Evolutionary conservation across 37 sponge, comb jelly and placozoan species (phyloP).

Genomic region (Ephydatia muelleri): DNA sequence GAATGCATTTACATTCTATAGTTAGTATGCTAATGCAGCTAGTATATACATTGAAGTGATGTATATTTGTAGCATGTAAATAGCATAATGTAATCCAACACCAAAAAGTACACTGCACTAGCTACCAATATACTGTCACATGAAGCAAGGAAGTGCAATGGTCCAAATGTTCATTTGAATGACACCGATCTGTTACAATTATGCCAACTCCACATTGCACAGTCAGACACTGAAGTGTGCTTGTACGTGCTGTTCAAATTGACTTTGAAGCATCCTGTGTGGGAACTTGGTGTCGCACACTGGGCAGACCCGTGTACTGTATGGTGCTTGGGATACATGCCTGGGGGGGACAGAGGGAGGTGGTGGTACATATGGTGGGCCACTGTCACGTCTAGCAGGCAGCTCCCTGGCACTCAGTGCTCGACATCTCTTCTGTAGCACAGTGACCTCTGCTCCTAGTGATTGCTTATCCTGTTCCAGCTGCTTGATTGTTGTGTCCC

Average conservation of each 20-base stretch:
- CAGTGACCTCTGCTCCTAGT: not conserved
- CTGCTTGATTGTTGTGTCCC: not conserved
- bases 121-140: too few relatives aligned
- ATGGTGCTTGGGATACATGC: too few relatives aligned
- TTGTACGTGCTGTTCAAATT: conserved; percentile 62
- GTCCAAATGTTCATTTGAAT: too few relatives aligned
- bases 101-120: too few relatives aligned
- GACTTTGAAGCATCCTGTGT: conserved; percentile 15
- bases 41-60: too few relatives aligned
- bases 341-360: not conserved
- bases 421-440: not conserved
- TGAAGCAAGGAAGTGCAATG: too few relatives aligned
- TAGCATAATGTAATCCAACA: too few relatives aligned
- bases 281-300: conserved; percentile 59
- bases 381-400: not conserved
- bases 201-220: not conserved
- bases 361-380: not conserved
- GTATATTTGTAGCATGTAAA: too few relatives aligned
- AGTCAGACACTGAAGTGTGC: conserved; percentile 25
- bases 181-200: too few relatives aligned
- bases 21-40: too few relatives aligned
- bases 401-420: not conserved
- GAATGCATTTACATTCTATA: too few relatives aligned
- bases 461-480: not conserved
- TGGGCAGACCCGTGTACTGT: conserved; percentile 36